These are phyloP conservation scores for Pseudomyrmex sp. DNA, from an alignment of 1,140 invertebrate species.

Conservation along the genomic window DNA sequence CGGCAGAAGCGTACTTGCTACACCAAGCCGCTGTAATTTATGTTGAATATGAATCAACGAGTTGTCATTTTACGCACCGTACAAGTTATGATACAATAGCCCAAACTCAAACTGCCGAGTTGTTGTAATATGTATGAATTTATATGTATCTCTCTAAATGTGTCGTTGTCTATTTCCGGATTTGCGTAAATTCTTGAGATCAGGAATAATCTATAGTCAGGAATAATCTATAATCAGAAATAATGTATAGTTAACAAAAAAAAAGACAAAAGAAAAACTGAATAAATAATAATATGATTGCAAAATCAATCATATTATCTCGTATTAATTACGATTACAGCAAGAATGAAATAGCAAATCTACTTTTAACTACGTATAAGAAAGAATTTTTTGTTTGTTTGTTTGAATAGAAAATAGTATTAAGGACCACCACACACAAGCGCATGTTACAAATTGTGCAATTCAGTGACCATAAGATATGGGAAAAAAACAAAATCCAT, in stretches of 20 bases:
- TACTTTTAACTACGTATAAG: slow-evolving; percentile 27
- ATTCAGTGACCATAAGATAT: not conserved
- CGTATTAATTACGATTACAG: not conserved
- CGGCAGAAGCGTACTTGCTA: slow-evolving; percentile 18
- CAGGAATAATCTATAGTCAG: slow-evolving; percentile 23
- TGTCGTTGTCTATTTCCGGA: slow-evolving; percentile 19
- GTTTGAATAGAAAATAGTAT: slow-evolving; percentile 17
- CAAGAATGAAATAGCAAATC: slow-evolving; percentile 2
- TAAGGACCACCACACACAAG: slow-evolving; percentile 19
- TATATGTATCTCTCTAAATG: not conserved
- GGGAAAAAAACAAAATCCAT: not conserved
- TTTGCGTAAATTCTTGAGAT: slow-evolving; percentile 23
- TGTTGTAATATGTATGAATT: not conserved
- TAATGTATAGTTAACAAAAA: not conserved
- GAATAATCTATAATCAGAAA: not conserved
- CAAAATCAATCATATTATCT: not conserved
- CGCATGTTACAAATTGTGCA: not conserved
- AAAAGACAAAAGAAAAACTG: not conserved
- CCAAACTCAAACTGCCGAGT: slow-evolving; percentile 10
- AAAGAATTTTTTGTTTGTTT: slow-evolving; percentile 19
- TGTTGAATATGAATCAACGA: slow-evolving; percentile 25
- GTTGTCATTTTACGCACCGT: not conserved
- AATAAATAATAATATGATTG: not conserved
- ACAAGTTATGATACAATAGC: slow-evolving; percentile 9
- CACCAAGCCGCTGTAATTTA: slow-evolving; percentile 54